These are phyloP conservation scores for Sminthurides aquaticus DNA, from an alignment of 2,888 invertebrate genomes.

Conservation along the genomic window DNA sequence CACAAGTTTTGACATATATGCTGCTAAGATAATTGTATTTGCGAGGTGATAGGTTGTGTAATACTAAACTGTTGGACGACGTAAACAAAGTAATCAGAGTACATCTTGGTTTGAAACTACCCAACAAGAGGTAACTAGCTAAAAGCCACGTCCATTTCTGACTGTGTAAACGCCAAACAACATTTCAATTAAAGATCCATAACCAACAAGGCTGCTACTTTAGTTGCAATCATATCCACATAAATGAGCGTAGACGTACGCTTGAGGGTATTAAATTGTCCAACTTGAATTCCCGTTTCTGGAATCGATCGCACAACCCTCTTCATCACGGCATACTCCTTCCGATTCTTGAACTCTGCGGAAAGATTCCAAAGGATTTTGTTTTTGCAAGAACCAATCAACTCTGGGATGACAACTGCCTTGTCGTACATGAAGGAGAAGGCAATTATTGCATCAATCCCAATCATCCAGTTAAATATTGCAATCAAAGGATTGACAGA, in stretches of 20 bases:
- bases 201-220: background rate
- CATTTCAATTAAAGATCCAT: background rate
- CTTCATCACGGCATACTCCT: background rate
- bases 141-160: too few species aligned
- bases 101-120: too few species aligned
- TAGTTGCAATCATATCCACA: background rate
- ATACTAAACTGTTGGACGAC: too few species aligned
- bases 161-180: background rate
- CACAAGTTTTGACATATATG: too few species aligned
- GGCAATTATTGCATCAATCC: background rate
- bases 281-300: background rate
- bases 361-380: background rate
- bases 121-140: too few species aligned
- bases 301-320: background rate
- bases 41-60: background rate
- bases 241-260: background rate
- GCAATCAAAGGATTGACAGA: background rate
- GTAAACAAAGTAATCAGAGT: too few species aligned
- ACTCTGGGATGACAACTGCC: background rate
- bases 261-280: background rate
- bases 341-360: background rate
- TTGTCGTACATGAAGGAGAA: background rate
- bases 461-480: background rate
- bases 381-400: background rate
- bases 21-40: too few species aligned